These are phyloP conservation scores for Eulemur mongoz DNA, from an alignment of 2,797 vertebrate genomes.

Conservation along the genomic window DNA sequence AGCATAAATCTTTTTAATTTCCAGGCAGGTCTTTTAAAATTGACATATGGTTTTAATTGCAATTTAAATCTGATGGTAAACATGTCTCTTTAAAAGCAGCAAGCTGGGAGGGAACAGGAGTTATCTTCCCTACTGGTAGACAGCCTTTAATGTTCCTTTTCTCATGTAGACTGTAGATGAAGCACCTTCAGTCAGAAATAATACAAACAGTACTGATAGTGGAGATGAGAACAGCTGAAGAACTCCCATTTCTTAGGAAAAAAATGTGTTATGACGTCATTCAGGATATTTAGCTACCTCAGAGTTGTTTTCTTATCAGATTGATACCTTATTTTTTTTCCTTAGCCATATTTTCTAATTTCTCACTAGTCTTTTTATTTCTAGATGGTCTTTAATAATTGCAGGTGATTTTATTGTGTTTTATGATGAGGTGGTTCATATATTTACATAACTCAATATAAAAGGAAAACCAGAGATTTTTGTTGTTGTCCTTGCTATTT, in stretches of 20 bases:
- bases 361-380: neutral
- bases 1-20: neutral
- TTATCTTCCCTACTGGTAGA: neutral
- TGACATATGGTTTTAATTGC: neutral
- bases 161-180: neutral
- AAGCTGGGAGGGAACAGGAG: neutral
- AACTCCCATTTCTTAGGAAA: neutral
- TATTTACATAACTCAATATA: neutral
- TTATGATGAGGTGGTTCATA: neutral
- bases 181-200: neutral
- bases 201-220: neutral
- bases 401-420: neutral
- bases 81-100: neutral
- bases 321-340: neutral
- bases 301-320: neutral
- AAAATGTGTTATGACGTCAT: rapidly evolving
- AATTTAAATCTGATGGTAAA: neutral
- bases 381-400: neutral
- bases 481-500: neutral
- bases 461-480: neutral
- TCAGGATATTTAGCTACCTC: neutral
- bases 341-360: neutral
- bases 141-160: rapidly evolving
- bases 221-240: neutral
- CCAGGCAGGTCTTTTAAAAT: neutral